Conservation (phyloP, 2,113 vertebrate genomes). For the Chaenogobius annularis region DNA sequence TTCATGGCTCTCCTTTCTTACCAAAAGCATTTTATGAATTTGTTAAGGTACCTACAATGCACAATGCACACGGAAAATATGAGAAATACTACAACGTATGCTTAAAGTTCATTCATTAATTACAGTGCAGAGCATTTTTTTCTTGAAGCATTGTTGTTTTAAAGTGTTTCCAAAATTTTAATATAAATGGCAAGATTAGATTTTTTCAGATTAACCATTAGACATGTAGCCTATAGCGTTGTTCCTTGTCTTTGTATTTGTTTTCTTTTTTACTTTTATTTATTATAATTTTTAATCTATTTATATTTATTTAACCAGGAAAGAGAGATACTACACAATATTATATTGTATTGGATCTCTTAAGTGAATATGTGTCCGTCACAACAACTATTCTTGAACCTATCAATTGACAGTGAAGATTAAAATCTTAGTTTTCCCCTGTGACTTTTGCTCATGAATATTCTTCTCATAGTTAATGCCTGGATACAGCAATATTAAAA, state of each 20-base stretch:
- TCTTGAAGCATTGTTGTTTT: constrained; percentile 49
- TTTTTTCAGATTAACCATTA: background rate
- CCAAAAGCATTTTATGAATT: constrained; percentile 45
- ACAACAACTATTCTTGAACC: too few species aligned
- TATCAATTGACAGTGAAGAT: too few species aligned
- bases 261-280: too few species aligned
- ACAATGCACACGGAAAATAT: constrained; percentile 20
- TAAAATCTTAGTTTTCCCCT: too few species aligned
- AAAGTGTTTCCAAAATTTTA: constrained; percentile 45
- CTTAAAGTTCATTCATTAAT: constrained; percentile 57
- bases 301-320: background rate
- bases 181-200: too few species aligned
- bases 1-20: constrained; percentile 21
- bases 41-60: constrained; percentile 24
- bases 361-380: too few species aligned
- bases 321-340: background rate
- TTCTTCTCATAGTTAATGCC: too few species aligned
- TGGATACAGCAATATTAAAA: too few species aligned
- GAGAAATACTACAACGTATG: constrained; percentile 33
- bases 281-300: too few species aligned
- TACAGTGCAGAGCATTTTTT: constrained; percentile 45
- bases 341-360: too few species aligned
- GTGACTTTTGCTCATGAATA: too few species aligned
- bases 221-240: background rate
- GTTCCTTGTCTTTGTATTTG: background rate